phyloP scores from a whole-genome alignment of 2,797 vertebrate genomes.

The Novumbra hubbsi region DNA sequence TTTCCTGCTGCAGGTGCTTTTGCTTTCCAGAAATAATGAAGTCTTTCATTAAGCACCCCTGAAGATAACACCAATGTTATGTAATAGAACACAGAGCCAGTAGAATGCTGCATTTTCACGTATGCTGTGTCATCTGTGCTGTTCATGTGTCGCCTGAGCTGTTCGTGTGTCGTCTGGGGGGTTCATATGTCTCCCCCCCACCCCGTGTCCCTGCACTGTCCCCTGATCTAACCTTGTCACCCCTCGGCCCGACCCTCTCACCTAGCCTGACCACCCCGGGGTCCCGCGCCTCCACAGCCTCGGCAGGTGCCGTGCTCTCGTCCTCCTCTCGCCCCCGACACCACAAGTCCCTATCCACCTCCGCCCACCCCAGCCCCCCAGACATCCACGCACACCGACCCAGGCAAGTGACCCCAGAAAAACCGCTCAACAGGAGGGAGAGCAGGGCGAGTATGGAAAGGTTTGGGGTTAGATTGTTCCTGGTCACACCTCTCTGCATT shows the following conservation, averaged over 20 bases:
- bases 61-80: neutral
- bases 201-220: conserved; percentile 17
- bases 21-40: conserved; percentile 4
- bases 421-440: neutral
- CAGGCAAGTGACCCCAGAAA: conserved; percentile 73
- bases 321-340: conserved; percentile 73
- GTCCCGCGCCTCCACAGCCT: conserved; percentile 78
- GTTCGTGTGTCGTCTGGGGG: too few relatives aligned
- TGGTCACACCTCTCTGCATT: neutral
- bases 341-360: conserved; percentile 82
- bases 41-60: neutral
- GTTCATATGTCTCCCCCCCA: neutral
- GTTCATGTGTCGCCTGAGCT: too few relatives aligned
- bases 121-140: neutral
- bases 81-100: neutral
- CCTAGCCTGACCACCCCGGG: conserved; percentile 77
- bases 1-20: neutral
- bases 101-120: neutral
- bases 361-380: conserved; percentile 74
- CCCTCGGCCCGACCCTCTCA: conserved; percentile 29
- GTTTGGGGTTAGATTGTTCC: neutral
- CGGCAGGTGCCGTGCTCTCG: conserved; percentile 71
- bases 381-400: conserved; percentile 78
- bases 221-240: conserved; percentile 31
- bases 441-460: neutral